These are phyloP conservation scores for Ageneiosus marmoratus DNA, from an alignment of 2,113 vertebrate species.

Conservation along the genomic window DNA sequence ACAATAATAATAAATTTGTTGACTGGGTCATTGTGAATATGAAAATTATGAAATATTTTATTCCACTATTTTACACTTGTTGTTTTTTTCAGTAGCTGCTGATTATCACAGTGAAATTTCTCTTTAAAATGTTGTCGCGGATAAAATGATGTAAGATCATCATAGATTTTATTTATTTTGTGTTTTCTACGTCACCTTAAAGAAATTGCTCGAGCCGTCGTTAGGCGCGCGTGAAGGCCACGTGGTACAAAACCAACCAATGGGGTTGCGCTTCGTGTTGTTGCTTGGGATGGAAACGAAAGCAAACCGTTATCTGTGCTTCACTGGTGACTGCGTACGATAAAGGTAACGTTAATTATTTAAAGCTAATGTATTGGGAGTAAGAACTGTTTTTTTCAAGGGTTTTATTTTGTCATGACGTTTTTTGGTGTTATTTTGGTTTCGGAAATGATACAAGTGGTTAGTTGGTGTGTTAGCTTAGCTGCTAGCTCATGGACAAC, in stretches of 20 bases:
- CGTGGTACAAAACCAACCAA: constrained; percentile 67
- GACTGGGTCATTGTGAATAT: background rate
- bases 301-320: constrained; percentile 28
- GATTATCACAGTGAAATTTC: background rate
- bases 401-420: background rate
- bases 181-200: no score
- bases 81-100: background rate
- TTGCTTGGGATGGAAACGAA: constrained; percentile 41
- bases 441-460: background rate
- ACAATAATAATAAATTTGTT: background rate
- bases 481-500: background rate
- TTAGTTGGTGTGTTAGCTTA: background rate
- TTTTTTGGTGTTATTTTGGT: background rate
- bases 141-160: no score
- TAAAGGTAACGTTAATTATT: background rate
- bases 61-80: background rate
- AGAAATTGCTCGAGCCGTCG: no score
- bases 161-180: no score
- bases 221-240: constrained; percentile 47
- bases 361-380: no score
- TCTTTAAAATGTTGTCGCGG: background rate
- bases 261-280: constrained; percentile 78
- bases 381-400: background rate
- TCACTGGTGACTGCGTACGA: background rate
- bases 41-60: background rate